Base-by-base conservation (phyloP, 1,140 invertebrate species). In the Venturia canescens region DNA sequence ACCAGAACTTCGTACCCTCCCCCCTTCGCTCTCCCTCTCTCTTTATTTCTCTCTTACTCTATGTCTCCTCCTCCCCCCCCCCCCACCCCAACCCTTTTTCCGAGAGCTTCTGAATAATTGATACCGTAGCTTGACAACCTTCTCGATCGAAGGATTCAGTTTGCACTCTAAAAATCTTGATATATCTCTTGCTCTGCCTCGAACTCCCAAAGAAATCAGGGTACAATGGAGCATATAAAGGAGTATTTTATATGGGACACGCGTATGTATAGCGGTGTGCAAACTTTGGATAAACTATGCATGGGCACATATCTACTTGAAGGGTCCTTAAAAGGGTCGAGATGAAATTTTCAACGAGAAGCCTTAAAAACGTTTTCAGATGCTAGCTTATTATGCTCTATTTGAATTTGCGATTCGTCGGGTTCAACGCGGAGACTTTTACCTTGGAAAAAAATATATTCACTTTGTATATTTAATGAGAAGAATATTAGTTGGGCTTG, bases 91-190 rank as follows among this genome's bases (percentile, higher is more conserved):
- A 29, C 23, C 31, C 50, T 57, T 63, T 44, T 29, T 60, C 13
- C 21, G 15, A 23, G 38, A 48, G 70, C 1, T 15, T 71, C 70
- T 71, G 70, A 71, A 71, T 71, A 71, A 71, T 71, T 71, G 70
- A 71, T 71, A 71, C 3, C 70, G 70, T 11, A 71, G 70, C 70
- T 48, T 71, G 70, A 38, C 38, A 26, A 71, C 34, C 70, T 71
- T 71, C 11, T 53, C 60, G 60, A 63, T 63, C 3, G 23, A 27
- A 63, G 21, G 21, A 23, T 63, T 27, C 60, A 63, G 26, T 63
- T 63, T 63, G 11, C 26, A 23, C 26, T 26, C 26, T 23, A 23
- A 3, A 63, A 63, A 63, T 23, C 60, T 63, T 63, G 60, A 63
- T 27, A 63, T 63, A 63, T 9, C 50, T 53, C 11, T 1, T 53